Base-by-base conservation (phyloP, 2,797 vertebrate species). In the Orestias chungarensis region DNA sequence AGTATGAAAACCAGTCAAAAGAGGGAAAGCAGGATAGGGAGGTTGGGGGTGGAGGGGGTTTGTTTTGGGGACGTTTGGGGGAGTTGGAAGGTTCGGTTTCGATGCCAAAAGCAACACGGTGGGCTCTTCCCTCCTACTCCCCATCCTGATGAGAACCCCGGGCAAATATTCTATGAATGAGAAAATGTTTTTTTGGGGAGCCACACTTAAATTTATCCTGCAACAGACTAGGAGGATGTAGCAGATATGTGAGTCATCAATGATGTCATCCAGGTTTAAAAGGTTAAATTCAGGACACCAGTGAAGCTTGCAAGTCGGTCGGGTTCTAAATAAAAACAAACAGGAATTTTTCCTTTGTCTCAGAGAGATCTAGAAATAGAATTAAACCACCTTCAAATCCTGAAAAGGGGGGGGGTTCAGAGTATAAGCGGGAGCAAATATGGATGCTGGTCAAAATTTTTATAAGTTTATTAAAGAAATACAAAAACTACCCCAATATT, bases 1-100 rank as follows among this genome's bases (percentile, higher is more conserved):
- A 86, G 88, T 86, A 91, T 91, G 86, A 92, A 92, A 93, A 92
- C 87, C 89, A 93, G 88, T 93, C 87, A 91, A 90, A 89, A 76
- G 80, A 84, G 87, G 79, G 85, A 86, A 85, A 88, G 73, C 70
- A 77, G 83, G 68, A 38, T 20, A 6, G 5, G 12, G 23, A 81
- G 49, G 67, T 4, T 20, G 83, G 68, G 33, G 82, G 77, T 0
- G 79, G 44, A 59, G 27, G 43, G 27, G 81, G 75, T 82, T n/a
- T n/a, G n/a, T n/a, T n/a, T n/a, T n/a, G n/a, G n/a, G n/a, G n/a
- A n/a, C n/a, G n/a, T n/a, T n/a, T n/a, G n/a, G n/a, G n/a, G n/a
- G n/a, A n/a, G n/a, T n/a, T n/a, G n/a, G 87, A 86, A 86, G 81
- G 87, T 87, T 82, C 80, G 85, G 55, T 75, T 87, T 74, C 42